phyloP scores from a whole-genome alignment of 2,797 vertebrate genomes.

The Botia almorhae region DNA sequence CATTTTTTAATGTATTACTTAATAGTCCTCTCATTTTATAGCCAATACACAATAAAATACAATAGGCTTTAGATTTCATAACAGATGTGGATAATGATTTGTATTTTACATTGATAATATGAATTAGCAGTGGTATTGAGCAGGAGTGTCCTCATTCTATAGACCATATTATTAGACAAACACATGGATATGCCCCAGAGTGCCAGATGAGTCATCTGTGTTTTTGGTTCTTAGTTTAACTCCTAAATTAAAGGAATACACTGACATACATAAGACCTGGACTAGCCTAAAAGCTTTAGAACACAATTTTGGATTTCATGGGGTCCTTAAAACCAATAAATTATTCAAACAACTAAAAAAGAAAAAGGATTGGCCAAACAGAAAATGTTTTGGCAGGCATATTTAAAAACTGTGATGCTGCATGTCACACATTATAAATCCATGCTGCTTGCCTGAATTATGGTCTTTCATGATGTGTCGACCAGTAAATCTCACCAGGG shows the following conservation, averaged over 20 bases:
- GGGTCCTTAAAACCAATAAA: background rate
- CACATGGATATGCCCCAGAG: too few relatives aligned
- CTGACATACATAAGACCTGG: too few relatives aligned
- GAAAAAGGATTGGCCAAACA: slow-evolving; percentile 61
- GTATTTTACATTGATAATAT: background rate
- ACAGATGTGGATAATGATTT: background rate
- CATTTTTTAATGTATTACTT: too few relatives aligned
- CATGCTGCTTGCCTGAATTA: slow-evolving; percentile 70
- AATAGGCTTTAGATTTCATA: background rate
- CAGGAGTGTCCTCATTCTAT: background rate
- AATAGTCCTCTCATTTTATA: too few relatives aligned
- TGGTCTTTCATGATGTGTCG: slow-evolving; percentile 66
- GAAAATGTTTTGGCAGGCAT: slow-evolving; percentile 30
- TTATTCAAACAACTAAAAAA: slow-evolving; percentile 36
- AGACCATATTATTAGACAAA: background rate
- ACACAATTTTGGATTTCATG: background rate
- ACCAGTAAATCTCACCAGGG: slow-evolving; percentile 72
- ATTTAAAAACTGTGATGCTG: slow-evolving; percentile 58
- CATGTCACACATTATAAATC: slow-evolving; percentile 64
- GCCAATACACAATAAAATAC: background rate
- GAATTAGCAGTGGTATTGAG: background rate
- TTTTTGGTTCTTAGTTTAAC: too few relatives aligned
- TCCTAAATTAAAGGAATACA: too few relatives aligned
- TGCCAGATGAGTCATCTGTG: too few relatives aligned
- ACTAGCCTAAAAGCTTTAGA: background rate